Conservation (phyloP, 2,888 invertebrate genomes). For the Acrocera orbiculus region DNA sequence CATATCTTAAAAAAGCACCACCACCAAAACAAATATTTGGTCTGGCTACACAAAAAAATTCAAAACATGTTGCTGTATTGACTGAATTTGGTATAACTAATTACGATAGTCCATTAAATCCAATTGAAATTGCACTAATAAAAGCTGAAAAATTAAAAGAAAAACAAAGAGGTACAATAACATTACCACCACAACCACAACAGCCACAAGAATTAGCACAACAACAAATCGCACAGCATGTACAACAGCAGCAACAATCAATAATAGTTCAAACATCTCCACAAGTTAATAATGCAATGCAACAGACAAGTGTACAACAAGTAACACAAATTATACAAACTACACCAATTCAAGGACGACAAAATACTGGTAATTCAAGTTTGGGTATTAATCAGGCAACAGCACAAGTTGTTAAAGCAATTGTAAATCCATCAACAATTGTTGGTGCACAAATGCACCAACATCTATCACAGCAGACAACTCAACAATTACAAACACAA, state of each 20-base stretch:
- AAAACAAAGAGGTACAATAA: slow-evolving; percentile 52
- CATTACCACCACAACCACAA: slow-evolving; percentile 35
- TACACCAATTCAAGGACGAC: slow-evolving; percentile 17
- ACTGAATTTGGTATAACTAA: slow-evolving; percentile 66
- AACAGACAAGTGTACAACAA: slow-evolving; percentile 7
- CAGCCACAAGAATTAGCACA: slow-evolving; percentile 31
- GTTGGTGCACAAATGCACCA: slow-evolving; percentile 17
- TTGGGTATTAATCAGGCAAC: slow-evolving; percentile 23
- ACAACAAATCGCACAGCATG: slow-evolving; percentile 32
- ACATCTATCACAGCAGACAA: neutral
- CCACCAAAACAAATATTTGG: slow-evolving; percentile 59
- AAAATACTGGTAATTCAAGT: slow-evolving; percentile 13
- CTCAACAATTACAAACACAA: neutral
- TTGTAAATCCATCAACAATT: slow-evolving; percentile 26
- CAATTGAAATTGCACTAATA: slow-evolving; percentile 61
- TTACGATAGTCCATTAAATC: slow-evolving; percentile 68
- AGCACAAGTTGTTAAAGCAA: slow-evolving; percentile 27
- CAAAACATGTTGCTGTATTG: slow-evolving; percentile 68
- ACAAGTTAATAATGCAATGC: slow-evolving; percentile 5
- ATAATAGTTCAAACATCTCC: slow-evolving; percentile 13
- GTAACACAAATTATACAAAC: slow-evolving; percentile 18
- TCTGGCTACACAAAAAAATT: slow-evolving; percentile 50
- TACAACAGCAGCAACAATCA: slow-evolving; percentile 23
- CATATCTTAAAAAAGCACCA: slow-evolving; percentile 54
- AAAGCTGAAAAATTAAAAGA: slow-evolving; percentile 69